Conservation (phyloP, 2,888 invertebrate species). For the Apoda limacodes region DNA sequence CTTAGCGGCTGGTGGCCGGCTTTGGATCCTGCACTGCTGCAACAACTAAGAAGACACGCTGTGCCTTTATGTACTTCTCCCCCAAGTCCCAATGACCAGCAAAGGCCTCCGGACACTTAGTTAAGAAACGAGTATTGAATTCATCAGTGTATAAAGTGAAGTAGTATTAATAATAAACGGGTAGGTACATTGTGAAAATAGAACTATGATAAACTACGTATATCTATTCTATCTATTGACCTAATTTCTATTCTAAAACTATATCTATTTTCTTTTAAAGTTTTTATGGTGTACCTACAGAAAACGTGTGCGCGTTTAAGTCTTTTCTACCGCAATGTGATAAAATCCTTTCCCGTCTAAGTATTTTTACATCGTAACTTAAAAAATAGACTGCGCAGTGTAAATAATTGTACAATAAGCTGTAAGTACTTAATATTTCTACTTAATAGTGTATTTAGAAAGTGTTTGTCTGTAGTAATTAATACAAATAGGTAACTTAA, state of each 20-base stretch:
- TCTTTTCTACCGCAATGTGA: constrained; percentile 26
- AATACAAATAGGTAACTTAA: constrained; percentile 27
- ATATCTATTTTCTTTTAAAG: neutral
- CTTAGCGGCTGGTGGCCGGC: constrained; percentile 63
- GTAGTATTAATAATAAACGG: no score
- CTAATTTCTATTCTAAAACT: no score
- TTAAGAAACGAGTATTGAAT: no score
- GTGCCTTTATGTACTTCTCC: constrained; percentile 31
- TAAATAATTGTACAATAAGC: constrained; percentile 33
- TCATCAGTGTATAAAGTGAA: no score
- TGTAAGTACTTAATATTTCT: constrained; percentile 26
- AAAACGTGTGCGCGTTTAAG: constrained; percentile 27
- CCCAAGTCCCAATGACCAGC: constrained; percentile 41
- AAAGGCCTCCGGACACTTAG: constrained; percentile 57
- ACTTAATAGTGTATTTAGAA: constrained; percentile 26
- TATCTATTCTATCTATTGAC: no score
- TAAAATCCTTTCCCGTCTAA: constrained; percentile 17
- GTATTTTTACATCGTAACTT: constrained; percentile 15
- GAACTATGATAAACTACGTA: no score
- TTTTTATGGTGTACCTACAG: constrained; percentile 5
- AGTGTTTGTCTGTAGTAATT: constrained; percentile 37
- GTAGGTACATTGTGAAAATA: no score
- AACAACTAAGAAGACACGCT: constrained; percentile 53
- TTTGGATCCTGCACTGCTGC: constrained; percentile 60
- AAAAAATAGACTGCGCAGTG: no score